phyloP scores from a whole-genome alignment of 1,140 invertebrate species.

The Rhysida immarginata region DNA sequence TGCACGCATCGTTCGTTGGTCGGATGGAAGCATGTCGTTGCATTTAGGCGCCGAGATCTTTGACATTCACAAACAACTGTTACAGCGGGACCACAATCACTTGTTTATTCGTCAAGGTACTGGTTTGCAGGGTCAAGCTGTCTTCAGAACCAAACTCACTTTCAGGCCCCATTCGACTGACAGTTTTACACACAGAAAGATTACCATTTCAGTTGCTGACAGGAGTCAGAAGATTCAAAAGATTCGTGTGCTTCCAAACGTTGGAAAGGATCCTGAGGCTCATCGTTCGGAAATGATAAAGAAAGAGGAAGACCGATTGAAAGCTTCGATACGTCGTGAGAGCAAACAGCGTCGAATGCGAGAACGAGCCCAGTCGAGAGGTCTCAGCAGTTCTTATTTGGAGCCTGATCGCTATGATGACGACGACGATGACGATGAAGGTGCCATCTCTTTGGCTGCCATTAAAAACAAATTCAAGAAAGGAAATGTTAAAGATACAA shows the following conservation, averaged over 20 bases:
- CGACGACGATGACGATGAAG: constrained; percentile 78
- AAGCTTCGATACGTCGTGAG: constrained; percentile 62
- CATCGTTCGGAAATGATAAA: constrained; percentile 79
- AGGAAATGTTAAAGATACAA: constrained; percentile 22
- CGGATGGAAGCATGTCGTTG: constrained; percentile 90
- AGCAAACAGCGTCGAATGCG: constrained; percentile 43
- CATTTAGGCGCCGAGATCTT: constrained; percentile 95
- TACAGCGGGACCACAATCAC: constrained; percentile 86
- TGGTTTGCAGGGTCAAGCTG: constrained; percentile 90
- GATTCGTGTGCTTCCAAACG: constrained; percentile 89
- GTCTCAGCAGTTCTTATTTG: constrained; percentile 41
- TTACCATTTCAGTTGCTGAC: constrained; percentile 94
- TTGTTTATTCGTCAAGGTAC: constrained; percentile 93
- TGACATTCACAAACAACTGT: constrained; percentile 85
- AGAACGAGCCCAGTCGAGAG: constrained; percentile 42
- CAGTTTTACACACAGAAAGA: constrained; percentile 95
- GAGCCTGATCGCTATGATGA: constrained; percentile 44
- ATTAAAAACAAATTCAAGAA: constrained; percentile 92
- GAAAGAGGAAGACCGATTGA: constrained; percentile 87
- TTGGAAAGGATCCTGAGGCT: constrained; percentile 84
- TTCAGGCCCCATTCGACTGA: constrained; percentile 94
- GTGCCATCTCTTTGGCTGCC: constrained; percentile 74
- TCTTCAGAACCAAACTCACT: constrained; percentile 89
- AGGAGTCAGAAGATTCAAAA: constrained; percentile 90
- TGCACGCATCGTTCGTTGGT: constrained; percentile 89